These are phyloP conservation scores for Aegypius monachus DNA, from an alignment of 2,113 vertebrate species.

Conservation along the genomic window DNA sequence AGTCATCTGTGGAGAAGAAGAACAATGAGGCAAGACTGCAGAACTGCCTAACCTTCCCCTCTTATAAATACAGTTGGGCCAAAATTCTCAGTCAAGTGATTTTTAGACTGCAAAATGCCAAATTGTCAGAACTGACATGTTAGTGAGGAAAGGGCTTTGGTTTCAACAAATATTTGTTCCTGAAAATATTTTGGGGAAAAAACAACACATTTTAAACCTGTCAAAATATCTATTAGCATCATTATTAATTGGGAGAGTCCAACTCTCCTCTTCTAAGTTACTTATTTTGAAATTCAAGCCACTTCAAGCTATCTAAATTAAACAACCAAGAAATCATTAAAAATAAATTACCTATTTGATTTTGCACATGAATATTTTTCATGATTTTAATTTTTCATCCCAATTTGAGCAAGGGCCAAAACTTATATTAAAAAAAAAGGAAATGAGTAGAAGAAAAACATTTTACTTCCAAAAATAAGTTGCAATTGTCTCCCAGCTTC, in stretches of 20 bases:
- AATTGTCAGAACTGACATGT: background rate
- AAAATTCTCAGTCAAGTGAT: background rate
- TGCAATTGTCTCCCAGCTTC: background rate
- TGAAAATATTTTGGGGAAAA: background rate
- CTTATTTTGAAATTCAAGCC: background rate
- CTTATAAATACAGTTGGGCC: background rate
- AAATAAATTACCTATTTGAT: background rate
- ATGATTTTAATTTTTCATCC: background rate
- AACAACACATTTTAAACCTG: background rate
- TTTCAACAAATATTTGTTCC: background rate
- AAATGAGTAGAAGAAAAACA: background rate
- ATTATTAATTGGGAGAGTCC: background rate
- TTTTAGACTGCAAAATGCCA: background rate
- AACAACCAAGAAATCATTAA: background rate
- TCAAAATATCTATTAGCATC: background rate
- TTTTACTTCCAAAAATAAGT: background rate
- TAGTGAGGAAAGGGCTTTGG: background rate
- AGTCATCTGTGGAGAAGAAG: background rate
- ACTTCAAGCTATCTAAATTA: background rate
- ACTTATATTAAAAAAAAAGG: background rate
- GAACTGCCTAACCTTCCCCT: background rate
- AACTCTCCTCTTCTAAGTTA: background rate
- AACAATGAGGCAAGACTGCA: background rate
- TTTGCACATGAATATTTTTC: background rate
- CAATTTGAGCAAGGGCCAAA: background rate